These are phyloP conservation scores for Azorinus chamasolen DNA, from an alignment of 2,888 invertebrate genomes.

Conservation along the genomic window DNA sequence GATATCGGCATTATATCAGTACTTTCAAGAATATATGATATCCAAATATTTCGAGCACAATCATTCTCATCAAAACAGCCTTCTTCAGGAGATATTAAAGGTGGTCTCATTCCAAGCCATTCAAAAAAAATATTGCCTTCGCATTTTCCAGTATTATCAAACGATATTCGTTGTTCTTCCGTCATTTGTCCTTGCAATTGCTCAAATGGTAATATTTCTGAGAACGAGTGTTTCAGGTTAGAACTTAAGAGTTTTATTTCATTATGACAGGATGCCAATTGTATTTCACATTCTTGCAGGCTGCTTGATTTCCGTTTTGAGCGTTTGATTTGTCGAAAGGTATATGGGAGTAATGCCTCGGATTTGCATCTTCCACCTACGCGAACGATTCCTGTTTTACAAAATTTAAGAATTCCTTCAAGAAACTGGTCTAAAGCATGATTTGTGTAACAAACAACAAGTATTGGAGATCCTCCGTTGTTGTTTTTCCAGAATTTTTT, in stretches of 20 bases:
- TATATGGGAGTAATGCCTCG: constrained; percentile 67
- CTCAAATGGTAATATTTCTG: constrained; percentile 48
- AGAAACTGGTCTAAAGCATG: constrained; percentile 85
- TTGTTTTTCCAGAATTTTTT: constrained; percentile 82
- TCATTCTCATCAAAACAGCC: not conserved
- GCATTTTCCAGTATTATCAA: constrained; percentile 14
- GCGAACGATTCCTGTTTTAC: constrained; percentile 74
- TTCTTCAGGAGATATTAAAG: not conserved
- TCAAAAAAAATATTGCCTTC: constrained; percentile 19
- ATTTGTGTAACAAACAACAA: constrained; percentile 85
- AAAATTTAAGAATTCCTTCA: constrained; percentile 77
- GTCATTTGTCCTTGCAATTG: constrained; percentile 56
- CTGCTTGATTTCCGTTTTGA: constrained; percentile 39
- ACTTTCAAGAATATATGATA: constrained; percentile 32
- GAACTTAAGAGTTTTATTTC: constrained; percentile 56
- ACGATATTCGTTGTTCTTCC: constrained; percentile 40
- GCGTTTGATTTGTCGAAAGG: constrained; percentile 43
- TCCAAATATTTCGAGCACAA: constrained; percentile 25
- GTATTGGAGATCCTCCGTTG: constrained; percentile 71
- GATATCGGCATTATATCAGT: constrained; percentile 11
- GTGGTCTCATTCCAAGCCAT: constrained; percentile 31
- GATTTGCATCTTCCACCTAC: constrained; percentile 81
- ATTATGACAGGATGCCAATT: constrained; percentile 34
- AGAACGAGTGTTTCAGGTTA: constrained; percentile 52
- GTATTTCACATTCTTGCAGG: constrained; percentile 55